Evolutionary conservation across 2,888 invertebrate genomes (phyloP), one percentile per base, ranked within the genome.

Genomic region (Hylaea fasciaria): DNA sequence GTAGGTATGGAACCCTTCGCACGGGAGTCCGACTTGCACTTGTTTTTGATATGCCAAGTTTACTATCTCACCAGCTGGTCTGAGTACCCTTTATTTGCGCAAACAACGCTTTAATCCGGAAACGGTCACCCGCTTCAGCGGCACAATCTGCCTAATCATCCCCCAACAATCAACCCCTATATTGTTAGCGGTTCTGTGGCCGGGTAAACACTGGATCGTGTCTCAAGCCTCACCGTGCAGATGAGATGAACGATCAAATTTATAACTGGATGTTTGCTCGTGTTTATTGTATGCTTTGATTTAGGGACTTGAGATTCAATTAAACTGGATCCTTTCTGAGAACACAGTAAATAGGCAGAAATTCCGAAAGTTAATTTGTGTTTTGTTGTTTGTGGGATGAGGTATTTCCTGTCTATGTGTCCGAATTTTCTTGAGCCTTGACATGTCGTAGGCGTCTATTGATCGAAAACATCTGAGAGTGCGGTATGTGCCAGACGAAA

Each of bases 211-310:
- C 37, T 29, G 46, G 54, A 28, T 55, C 64, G 57, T 64, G 60
- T 57, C 57, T 14, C 22, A 9, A 28, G 14, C 45, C 29, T 17
- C 32, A 8, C 32, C 9, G n/a, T 14, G 32, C n/a, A 40, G 45
- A 62, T 57, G 57, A 62, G 62, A 62, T 62, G 54, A 59, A 29
- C 44, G 53, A 52, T n/a, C 48, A 9, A n/a, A 37, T n/a, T 48
- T 13, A 40, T 40, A 13, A 40, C 40, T 40, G 14, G 40, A 14
- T 5, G 37, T 32, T 32, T 32, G 35, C 22, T 48, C 32, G 41
- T 22, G 41, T 55, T 48, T 55, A 47, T 41, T 14, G 37, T 37
- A 13, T 14, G 45, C 12, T 46, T 12, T 37, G 12, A n/a, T 37
- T 37, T 35, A n/a, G 11, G n/a, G n/a, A 10, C 10, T 32, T 32